Conservation (phyloP, 2,113 vertebrate genomes). For the Zosterops pallidus region DNA sequence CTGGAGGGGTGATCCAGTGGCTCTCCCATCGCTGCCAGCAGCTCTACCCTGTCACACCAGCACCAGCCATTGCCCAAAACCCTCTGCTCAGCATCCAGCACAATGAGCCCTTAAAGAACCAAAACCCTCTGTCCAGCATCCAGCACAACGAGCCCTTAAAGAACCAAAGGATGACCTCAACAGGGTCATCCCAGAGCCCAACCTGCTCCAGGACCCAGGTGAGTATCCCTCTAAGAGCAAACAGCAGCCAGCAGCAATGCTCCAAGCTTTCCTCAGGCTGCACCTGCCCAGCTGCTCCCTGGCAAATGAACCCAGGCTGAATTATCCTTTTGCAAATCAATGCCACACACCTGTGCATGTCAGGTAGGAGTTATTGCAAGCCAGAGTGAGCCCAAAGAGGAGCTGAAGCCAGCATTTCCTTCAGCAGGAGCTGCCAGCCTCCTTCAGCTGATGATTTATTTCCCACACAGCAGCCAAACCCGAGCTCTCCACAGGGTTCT, state of each 20-base stretch:
- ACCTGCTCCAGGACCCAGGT: background rate
- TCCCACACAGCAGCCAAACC: background rate
- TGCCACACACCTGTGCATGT: rapidly evolving
- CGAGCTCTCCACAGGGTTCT: background rate
- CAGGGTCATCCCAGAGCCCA: background rate
- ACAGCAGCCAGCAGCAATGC: background rate
- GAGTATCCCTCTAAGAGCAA: background rate
- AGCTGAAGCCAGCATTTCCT: background rate
- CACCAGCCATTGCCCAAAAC: background rate
- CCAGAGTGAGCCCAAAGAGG: background rate
- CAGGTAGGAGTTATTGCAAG: background rate
- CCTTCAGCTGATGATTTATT: background rate
- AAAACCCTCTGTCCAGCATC: background rate
- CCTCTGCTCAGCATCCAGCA: background rate
- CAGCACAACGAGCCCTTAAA: background rate
- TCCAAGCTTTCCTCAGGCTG: background rate
- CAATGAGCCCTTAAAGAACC: background rate
- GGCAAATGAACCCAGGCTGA: background rate
- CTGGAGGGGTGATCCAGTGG: background rate
- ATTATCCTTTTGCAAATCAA: background rate
- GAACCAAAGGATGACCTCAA: background rate
- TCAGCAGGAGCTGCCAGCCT: background rate
- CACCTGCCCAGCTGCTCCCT: background rate
- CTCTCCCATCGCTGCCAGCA: background rate
- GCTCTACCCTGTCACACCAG: rapidly evolving